Evolutionary conservation across 2,113 vertebrate genomes (phyloP).

Genomic region (Catharus minimus): DNA sequence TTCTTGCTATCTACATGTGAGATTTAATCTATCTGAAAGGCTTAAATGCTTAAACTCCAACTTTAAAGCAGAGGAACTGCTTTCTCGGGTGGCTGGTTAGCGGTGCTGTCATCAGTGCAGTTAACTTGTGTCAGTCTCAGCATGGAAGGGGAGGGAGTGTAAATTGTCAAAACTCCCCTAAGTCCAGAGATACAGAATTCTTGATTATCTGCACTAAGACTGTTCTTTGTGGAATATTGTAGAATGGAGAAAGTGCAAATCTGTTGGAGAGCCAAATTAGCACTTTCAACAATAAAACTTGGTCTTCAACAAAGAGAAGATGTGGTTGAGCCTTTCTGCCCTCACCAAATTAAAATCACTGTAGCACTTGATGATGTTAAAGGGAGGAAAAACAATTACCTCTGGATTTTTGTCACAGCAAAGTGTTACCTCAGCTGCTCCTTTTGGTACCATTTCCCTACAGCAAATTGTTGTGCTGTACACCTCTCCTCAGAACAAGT

Average conservation of each 20-base stretch:
- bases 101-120: neutral
- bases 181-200: neutral
- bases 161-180: neutral
- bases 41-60: neutral
- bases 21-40: neutral
- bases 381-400: neutral
- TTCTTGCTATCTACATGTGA: neutral
- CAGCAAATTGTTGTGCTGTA: neutral
- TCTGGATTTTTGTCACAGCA: neutral
- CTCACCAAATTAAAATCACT: neutral
- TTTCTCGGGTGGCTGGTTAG: neutral
- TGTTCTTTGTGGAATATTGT: neutral
- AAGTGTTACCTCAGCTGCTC: neutral
- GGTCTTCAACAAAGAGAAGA: neutral
- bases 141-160: neutral
- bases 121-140: neutral
- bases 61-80: neutral
- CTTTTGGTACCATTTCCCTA: neutral
- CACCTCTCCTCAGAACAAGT: neutral
- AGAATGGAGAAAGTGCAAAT: neutral
- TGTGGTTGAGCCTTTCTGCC: conserved; percentile 1
- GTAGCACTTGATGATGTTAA: neutral
- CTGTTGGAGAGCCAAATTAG: neutral
- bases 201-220: neutral
- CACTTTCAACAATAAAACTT: conserved; percentile 12